Conservation (phyloP, 2,113 vertebrate species). For the Dendropsophus ebraccatus region DNA sequence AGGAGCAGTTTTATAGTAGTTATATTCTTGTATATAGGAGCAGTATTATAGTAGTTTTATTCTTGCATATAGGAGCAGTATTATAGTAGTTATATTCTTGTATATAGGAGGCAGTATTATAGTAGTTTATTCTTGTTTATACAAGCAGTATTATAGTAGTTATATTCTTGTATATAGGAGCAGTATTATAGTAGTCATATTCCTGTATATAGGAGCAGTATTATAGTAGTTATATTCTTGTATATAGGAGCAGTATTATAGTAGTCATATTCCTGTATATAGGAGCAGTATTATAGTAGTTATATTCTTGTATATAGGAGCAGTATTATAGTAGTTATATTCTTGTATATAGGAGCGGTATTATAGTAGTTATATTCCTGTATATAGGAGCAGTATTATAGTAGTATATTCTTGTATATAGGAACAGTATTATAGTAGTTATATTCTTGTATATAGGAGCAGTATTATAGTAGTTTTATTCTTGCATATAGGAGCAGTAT, state of each 20-base stretch:
- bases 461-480: constrained; percentile 1
- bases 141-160: background rate
- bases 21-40: constrained; percentile 10
- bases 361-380: background rate
- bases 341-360: background rate
- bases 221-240: background rate
- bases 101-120: too few relatives aligned
- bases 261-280: constrained; percentile 8
- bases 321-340: constrained; percentile 16
- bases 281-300: constrained; percentile 8
- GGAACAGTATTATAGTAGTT: background rate
- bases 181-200: constrained; percentile 2
- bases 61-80: too few relatives aligned
- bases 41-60: background rate
- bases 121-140: too few relatives aligned
- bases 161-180: constrained; percentile 1
- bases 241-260: background rate
- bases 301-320: background rate
- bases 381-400: too few relatives aligned
- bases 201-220: background rate
- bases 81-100: too few relatives aligned
- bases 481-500: background rate
- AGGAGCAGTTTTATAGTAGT: background rate
- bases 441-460: background rate
- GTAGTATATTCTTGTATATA: background rate